Evolutionary conservation across 1,140 invertebrate species (phyloP).

Genomic region (Melanaphis sacchari): DNA sequence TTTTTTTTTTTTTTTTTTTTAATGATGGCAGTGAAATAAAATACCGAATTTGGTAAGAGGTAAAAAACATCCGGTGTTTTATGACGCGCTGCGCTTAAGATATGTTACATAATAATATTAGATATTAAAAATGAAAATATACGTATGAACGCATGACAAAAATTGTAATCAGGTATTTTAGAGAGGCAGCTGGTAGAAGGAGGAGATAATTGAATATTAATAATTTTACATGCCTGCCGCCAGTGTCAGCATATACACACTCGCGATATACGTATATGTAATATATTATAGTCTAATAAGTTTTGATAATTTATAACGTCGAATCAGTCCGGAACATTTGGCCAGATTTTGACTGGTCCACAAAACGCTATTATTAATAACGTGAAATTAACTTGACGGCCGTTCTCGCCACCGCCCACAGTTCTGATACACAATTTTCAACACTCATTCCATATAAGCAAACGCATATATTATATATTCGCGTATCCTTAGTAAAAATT

Average conservation of each 20-base stretch:
- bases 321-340: slow-evolving; percentile 48
- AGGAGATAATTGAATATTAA: slow-evolving; percentile 35
- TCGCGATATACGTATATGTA: not conserved
- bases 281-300: slow-evolving; percentile 32
- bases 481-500: no score
- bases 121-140: not conserved
- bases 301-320: slow-evolving; percentile 49
- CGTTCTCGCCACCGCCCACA: not conserved
- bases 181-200: no score
- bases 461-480: not conserved
- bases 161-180: not conserved
- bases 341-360: slow-evolving; percentile 24
- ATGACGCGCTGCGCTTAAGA: not conserved
- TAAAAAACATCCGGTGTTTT: not conserved
- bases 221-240: not conserved
- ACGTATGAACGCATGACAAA: not conserved
- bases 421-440: not conserved
- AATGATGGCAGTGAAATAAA: not conserved
- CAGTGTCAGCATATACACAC: not conserved
- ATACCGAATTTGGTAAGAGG: not conserved
- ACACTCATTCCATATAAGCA: not conserved
- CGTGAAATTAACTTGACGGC: slow-evolving; percentile 31
- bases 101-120: not conserved
- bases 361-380: slow-evolving; percentile 20
- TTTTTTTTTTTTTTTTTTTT: not conserved